Conservation (phyloP, 2,888 invertebrate species). For the Cheilosia soror region DNA sequence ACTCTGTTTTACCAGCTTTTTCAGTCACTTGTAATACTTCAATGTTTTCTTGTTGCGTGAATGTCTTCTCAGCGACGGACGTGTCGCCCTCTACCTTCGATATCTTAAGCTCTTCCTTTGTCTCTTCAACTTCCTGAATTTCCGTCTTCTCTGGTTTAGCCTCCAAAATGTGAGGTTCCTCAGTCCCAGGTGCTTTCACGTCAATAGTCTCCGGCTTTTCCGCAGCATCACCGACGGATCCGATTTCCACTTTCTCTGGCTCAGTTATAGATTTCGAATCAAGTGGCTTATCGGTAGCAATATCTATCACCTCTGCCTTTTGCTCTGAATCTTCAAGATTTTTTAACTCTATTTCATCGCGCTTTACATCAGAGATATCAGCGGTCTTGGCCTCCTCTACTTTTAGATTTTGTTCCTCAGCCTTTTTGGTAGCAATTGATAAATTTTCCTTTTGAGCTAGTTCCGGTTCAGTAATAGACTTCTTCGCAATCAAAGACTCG, state of each 20-base stretch:
- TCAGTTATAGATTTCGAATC: constrained; percentile 10
- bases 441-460: not conserved
- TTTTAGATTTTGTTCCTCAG: not conserved
- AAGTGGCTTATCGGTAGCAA: not conserved
- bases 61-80: constrained; percentile 1
- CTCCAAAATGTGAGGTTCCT: not conserved
- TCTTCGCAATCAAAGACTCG: not conserved
- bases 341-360: constrained; percentile 76
- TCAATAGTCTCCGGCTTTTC: constrained; percentile 3
- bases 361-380: constrained; percentile 54
- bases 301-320: constrained; percentile 53
- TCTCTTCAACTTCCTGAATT: not conserved
- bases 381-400: constrained; percentile 4
- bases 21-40: constrained; percentile 4
- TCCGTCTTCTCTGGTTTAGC: constrained; percentile 3
- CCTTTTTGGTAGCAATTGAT: not conserved
- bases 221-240: not conserved
- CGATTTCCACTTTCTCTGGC: constrained; percentile 38
- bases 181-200: not conserved
- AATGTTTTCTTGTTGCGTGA: constrained; percentile 35
- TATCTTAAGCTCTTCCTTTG: constrained; percentile 1
- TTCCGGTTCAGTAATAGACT: not conserved
- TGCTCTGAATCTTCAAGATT: constrained; percentile 68
- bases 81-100: not conserved
- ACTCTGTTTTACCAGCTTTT: constrained; percentile 14